Conservation (phyloP, 1,140 invertebrate genomes). For the Diuraphis noxia region DNA sequence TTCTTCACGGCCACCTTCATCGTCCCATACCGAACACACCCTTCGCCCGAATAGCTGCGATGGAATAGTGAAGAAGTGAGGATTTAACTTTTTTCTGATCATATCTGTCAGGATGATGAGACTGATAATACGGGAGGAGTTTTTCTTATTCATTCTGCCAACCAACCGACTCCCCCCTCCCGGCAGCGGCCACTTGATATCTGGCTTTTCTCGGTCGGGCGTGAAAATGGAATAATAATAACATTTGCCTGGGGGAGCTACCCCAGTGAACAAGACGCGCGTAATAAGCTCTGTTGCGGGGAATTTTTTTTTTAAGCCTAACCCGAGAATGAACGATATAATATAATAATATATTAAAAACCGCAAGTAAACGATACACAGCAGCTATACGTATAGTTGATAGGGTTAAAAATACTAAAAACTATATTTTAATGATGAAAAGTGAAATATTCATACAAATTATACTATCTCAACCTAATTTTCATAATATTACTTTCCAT, state of each 20-base stretch:
- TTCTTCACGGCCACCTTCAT: neutral
- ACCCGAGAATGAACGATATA: neutral
- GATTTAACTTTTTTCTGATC: constrained; percentile 33
- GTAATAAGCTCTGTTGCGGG: constrained; percentile 11
- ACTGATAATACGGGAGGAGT: constrained; percentile 14
- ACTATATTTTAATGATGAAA: neutral
- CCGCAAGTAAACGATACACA: neutral
- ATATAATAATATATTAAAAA: constrained; percentile 37
- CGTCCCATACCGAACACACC: neutral
- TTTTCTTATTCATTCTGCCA: constrained; percentile 11
- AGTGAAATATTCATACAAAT: neutral
- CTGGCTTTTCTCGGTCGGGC: neutral
- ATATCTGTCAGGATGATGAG: constrained; percentile 14
- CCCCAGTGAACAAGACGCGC: neutral
- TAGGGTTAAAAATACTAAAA: neutral
- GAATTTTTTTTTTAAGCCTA: constrained; percentile 11
- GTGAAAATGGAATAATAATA: constrained; percentile 50
- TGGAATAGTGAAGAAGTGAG: constrained; percentile 7
- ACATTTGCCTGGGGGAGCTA: neutral
- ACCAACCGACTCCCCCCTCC: no score
- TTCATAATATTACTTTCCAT: neutral
- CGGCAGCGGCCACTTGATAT: constrained; percentile 11
- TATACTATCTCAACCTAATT: neutral
- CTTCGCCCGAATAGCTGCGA: neutral
- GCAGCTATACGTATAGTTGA: no score